phyloP scores from a whole-genome alignment of 2,797 vertebrate genomes.

The Macrochelys suwanniensis region DNA sequence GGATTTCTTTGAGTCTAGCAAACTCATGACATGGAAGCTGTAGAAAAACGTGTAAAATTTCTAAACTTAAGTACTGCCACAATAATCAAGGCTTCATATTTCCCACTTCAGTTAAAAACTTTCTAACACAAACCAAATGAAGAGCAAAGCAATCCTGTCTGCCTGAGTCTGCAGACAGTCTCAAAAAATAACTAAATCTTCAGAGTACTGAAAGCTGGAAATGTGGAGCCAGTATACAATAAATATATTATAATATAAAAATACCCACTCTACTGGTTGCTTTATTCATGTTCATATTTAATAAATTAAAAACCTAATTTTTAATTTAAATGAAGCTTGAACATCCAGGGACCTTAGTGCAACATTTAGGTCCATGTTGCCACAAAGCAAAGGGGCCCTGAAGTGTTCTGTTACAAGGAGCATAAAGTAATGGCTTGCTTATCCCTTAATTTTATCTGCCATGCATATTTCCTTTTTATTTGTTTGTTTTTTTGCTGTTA shows the following conservation, averaged over 20 bases:
- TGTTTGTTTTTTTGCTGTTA: not conserved
- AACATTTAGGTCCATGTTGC: not conserved
- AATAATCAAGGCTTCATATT: not conserved
- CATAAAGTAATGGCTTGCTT: conserved; percentile 36
- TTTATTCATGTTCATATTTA: not conserved
- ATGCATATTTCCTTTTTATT: conserved; percentile 7
- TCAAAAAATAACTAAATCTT: not conserved
- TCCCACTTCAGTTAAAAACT: not conserved
- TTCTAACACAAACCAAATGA: not conserved
- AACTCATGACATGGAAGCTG: not conserved
- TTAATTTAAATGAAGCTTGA: not conserved
- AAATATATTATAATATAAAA: not conserved
- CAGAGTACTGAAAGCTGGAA: not conserved
- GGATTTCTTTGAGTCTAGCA: not conserved
- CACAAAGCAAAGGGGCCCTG: not conserved
- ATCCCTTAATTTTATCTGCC: conserved; percentile 24
- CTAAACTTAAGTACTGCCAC: not conserved
- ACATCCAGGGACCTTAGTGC: not conserved
- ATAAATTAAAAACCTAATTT: not conserved
- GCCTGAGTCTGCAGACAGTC: not conserved
- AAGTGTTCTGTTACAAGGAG: not conserved
- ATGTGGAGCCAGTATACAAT: not conserved
- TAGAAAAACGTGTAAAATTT: not conserved
- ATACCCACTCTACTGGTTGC: not conserved
- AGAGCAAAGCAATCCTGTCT: not conserved